phyloP scores from a whole-genome alignment of 2,888 invertebrate species.

The Volucella inanis region DNA sequence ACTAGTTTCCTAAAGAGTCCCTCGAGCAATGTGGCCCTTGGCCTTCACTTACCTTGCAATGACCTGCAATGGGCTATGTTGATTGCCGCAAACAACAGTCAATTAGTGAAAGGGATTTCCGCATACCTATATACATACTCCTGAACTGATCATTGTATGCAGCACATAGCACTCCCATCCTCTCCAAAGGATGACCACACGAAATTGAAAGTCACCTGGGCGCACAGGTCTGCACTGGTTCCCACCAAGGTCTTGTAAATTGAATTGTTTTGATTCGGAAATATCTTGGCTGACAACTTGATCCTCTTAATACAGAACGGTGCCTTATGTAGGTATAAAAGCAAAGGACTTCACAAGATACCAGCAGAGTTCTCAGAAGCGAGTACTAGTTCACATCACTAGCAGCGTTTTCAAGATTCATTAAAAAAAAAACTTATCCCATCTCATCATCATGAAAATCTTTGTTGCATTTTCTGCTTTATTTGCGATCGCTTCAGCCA shows the following conservation, averaged over 20 bases:
- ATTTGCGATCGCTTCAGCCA: constrained; percentile 76
- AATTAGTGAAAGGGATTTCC: constrained; percentile 78
- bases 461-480: constrained; percentile 77
- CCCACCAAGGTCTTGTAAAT: constrained; percentile 56
- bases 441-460: constrained; percentile 78
- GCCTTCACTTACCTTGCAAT: constrained; percentile 83
- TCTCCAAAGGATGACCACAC: constrained; percentile 64
- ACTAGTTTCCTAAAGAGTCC: constrained; percentile 56
- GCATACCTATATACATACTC: constrained; percentile 61
- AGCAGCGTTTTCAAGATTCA: constrained; percentile 77
- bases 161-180: constrained; percentile 42
- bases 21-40: constrained; percentile 79
- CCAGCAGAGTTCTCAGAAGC: constrained; percentile 78
- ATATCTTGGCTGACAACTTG: constrained; percentile 53
- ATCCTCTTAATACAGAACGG: constrained; percentile 49
- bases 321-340: constrained; percentile 79
- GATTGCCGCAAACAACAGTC: constrained; percentile 56
- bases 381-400: constrained; percentile 79
- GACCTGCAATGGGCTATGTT: constrained; percentile 48
- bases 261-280: constrained; percentile 64
- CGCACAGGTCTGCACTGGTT: constrained; percentile 44
- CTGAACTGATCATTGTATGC: constrained; percentile 4
- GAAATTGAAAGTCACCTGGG: constrained; percentile 66
- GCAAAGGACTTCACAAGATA: constrained; percentile 76
- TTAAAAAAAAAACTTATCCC: constrained; percentile 43